Base-by-base conservation (phyloP, 1,140 invertebrate species). In the Mya arenaria region DNA sequence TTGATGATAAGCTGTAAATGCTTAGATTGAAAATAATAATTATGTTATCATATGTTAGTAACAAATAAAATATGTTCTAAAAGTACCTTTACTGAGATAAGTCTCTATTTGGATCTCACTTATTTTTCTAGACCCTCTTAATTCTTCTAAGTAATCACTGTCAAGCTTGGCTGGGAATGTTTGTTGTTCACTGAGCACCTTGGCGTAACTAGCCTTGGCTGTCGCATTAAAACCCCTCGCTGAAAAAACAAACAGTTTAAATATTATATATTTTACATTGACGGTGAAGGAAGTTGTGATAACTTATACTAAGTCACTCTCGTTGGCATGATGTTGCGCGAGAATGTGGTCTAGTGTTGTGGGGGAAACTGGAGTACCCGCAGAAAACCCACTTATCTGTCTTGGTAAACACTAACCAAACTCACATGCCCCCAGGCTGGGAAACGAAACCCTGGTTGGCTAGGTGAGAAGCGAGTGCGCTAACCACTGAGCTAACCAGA, bases 101-200 rank as follows among this genome's bases (percentile, higher is more conserved):
- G 72, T 62, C 56, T 75, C 72, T 62, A 75, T 75, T 37, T 30
- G 34, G 34, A 75, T 62, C 5, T 75, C 72, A 19, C n/a, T 39
- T 39, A 48, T 56, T 44, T 28, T 48, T 23, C 72, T 56, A 48
- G 56, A 62, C 15, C 72, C 72, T 25, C 72, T 32, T 17, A 41
- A 75, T 44, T 75, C 72, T n/a, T 17, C 56, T 4, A 75, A 1
- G 17, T 34, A 15, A 25, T 37, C 39, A 8, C 63, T 58, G 30
- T 63, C 72, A 13, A 41, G 72, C 3, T 56, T 75, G 1, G 56
- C 56, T 13, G 69, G 69, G 1, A 32, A 19, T 23, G 69, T 36
- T 3, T 62, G 39, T 60, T 75, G 36, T 10, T 65, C 34, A 8
- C 62, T 56, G 13, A 78, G 30, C 32, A 78, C 63, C 23, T 44